These are phyloP conservation scores for Trichomycterus rosablanca DNA, from an alignment of 2,113 vertebrate genomes.

Conservation along the genomic window DNA sequence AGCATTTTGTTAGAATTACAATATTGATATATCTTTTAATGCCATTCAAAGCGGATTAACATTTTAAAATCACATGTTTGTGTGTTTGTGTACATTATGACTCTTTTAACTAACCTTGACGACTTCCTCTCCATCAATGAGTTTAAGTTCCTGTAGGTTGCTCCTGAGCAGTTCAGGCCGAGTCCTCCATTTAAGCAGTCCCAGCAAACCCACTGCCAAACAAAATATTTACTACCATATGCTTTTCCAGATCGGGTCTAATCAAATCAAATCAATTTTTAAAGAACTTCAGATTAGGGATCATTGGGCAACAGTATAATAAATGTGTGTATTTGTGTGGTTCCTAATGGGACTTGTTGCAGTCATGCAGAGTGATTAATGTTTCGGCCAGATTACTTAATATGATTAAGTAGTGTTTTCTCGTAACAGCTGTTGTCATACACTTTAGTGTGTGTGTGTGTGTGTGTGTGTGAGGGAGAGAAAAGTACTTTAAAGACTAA, in stretches of 20 bases:
- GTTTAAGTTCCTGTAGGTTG: slow-evolving; percentile 90
- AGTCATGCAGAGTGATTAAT: slow-evolving; percentile 60
- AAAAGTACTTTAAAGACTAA: background rate
- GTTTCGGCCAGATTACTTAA: slow-evolving; percentile 59
- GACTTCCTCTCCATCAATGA: slow-evolving; percentile 95
- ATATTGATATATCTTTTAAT: too few relatives aligned
- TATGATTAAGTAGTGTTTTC: slow-evolving; percentile 63
- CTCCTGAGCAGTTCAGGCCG: slow-evolving; percentile 85
- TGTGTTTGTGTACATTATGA: too few relatives aligned
- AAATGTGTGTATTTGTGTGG: slow-evolving; percentile 20
- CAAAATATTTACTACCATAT: background rate
- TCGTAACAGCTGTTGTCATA: slow-evolving; percentile 59
- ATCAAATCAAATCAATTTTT: background rate
- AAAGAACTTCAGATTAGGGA: background rate
- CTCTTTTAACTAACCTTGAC: slow-evolving; percentile 81
- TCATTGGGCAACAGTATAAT: slow-evolving; percentile 2
- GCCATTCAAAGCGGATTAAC: too few relatives aligned
- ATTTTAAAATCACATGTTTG: too few relatives aligned
- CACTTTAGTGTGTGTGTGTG: slow-evolving; percentile 54
- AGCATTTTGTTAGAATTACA: too few relatives aligned
- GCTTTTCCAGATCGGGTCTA: background rate
- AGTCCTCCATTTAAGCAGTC: slow-evolving; percentile 92
- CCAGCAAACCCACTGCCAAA: slow-evolving; percentile 83
- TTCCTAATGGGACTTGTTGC: slow-evolving; percentile 22
- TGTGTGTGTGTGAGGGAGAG: slow-evolving; percentile 34